phyloP scores from a whole-genome alignment of 2,888 invertebrate genomes.

The Andrena haemorrhoa region DNA sequence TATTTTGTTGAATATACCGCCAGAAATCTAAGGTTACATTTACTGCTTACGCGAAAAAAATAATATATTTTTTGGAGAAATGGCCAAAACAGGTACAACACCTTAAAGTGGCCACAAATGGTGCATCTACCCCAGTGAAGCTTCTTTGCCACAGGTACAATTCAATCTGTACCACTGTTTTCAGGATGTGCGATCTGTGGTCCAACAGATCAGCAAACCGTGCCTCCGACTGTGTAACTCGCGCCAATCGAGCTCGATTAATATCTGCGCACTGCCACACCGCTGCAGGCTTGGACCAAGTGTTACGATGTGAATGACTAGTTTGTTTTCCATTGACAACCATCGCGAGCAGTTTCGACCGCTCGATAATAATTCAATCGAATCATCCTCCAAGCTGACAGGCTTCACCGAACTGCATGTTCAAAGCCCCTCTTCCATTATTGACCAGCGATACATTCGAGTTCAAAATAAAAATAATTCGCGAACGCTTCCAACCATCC shows the following conservation, averaged over 20 bases:
- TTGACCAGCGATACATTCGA: neutral
- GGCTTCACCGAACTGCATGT: neutral
- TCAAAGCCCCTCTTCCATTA: neutral
- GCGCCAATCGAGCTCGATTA: constrained; percentile 22
- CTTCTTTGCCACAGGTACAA: too few relatives aligned
- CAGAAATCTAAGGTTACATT: too few relatives aligned
- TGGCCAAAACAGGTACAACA: too few relatives aligned
- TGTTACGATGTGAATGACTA: constrained; percentile 34
- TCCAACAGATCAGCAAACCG: neutral
- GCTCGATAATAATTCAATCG: constrained; percentile 36
- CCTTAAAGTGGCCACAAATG: too few relatives aligned
- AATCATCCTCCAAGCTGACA: constrained; percentile 7
- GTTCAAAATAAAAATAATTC: neutral
- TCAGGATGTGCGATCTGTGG: neutral
- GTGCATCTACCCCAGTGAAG: too few relatives aligned
- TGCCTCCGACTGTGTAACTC: neutral
- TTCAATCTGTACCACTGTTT: too few relatives aligned
- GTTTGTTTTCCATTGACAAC: constrained; percentile 28
- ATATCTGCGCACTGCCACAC: neutral
- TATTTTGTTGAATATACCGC: too few relatives aligned
- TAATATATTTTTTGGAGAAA: too few relatives aligned
- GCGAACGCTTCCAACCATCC: neutral
- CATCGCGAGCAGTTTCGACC: neutral
- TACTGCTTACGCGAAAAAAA: too few relatives aligned
- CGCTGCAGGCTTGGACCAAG: constrained; percentile 17